Base-by-base conservation (phyloP, 2,888 invertebrate species). In the Ichneumoninae sp. region DNA sequence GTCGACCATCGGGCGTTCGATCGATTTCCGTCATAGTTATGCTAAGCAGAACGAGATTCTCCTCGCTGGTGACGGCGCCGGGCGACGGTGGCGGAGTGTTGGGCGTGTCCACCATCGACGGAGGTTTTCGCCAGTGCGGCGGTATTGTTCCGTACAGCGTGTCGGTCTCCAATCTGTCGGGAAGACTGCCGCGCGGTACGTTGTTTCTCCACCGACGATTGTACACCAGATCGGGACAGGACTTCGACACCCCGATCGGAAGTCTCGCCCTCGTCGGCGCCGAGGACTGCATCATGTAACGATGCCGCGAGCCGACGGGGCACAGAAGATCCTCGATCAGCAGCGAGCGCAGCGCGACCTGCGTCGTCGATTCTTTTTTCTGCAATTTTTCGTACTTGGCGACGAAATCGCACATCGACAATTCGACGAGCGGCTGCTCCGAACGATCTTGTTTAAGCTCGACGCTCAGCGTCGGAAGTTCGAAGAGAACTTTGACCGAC, bases 251-350 rank as follows among this genome's bases (percentile, higher is more conserved):
- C 0, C 93, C 92, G 3, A 91, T 89, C 0, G 90, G 89, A 8
- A 92, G 78, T 83, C 90, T 89, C 4, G 91, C 91, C 77, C 90
- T 88, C 66, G 88, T 90, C 0, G 93, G 93, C 3, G 94, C 92
- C 87, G 95, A 96, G 0, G 97, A 98, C 85, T 97, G 96, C 93
- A 98, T 97, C 95, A 98, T 96, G 92, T 96, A 96, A 50, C 98
- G 96, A 94, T 98, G 97, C 89, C 96, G 96, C 0, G 98, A 97
- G 63, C 96, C 96, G 26, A 96, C 95, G 1, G 96, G 96, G 90
- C 97, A 96, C 7, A 97, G 95, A 3, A 98, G 95, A 94, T 99
- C 98, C 93, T 98, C 98, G 97, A 99, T 98, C 3, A 97, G 95
- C 30, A 99, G 95, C 0, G 98, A 98, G 87, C 97, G 96, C 7